Base-by-base conservation (phyloP, 2,797 vertebrate genomes). In the Pelochelys cantorii region DNA sequence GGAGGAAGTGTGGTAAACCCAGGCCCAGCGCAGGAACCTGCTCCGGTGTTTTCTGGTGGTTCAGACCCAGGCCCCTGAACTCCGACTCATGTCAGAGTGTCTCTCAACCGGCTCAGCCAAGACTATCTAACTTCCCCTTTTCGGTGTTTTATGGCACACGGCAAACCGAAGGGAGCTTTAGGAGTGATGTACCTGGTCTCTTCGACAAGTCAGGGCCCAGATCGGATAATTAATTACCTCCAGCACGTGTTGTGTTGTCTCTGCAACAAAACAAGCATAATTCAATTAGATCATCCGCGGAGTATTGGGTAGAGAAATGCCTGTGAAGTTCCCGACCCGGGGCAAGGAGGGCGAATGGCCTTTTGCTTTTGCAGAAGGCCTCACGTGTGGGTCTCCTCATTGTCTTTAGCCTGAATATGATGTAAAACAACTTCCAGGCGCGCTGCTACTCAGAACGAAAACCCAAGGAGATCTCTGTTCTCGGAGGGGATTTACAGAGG, bases 231-330 rank as follows among this genome's bases (percentile, higher is more conserved):
- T 97, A 98, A 98, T 98, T 97, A 97, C 97, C 96, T 97, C 95
- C 96, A 95, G 97, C 98, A 97, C 96, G 96, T 96, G 97, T 93
- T 96, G 96, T 91, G 96, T 95, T 96, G 96, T 97, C 96, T 97
- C 95, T 83, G 94, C 89, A 96, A 96, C 96, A 98, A 97, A n/a
- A 93, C 42, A 95, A 82, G 90, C 97, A 97, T 97, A 96, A 97
- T 98, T 97, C 96, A 98, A 98, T 98, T 98, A 98, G 97, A 97
- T 98, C 96, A 92, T 97, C 98, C 97, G 96, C 96, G 87, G 96
- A 96, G 96, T 93, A 95, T 86, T 92, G 93, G 94, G 96, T 95
- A 94, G 96, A 94, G 95, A 88, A 91, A 65, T 34, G 79, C 89
- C 95, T 97, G 93, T 95, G 97, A 98, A 96, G 97, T 95, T 62